These are phyloP conservation scores for Muntiacus muntjak DNA, from an alignment of 2,113 vertebrate genomes.

Conservation along the genomic window DNA sequence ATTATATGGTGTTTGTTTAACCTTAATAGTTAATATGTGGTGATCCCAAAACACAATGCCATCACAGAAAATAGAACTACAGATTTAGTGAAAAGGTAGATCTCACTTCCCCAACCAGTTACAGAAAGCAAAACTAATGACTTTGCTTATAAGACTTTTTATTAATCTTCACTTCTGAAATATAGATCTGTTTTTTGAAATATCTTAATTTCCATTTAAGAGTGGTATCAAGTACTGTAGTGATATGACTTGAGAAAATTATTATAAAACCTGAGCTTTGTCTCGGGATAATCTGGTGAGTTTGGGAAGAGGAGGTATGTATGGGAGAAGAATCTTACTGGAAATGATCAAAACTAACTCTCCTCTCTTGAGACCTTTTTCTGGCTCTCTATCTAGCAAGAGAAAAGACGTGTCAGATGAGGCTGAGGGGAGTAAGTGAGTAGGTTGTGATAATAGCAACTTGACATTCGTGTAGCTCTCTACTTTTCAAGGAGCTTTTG, in stretches of 20 bases:
- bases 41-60: background rate
- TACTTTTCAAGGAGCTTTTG: background rate
- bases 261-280: background rate
- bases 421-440: background rate
- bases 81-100: background rate
- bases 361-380: background rate
- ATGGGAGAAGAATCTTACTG: background rate
- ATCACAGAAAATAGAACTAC: background rate
- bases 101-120: background rate
- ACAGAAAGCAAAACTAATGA: background rate
- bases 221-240: background rate
- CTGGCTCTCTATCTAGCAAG: background rate
- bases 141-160: background rate
- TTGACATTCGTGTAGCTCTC: background rate
- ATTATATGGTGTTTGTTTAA: background rate
- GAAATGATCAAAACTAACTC: background rate
- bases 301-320: background rate
- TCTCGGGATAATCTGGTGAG: background rate
- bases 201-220: conserved; percentile 26
- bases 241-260: background rate
- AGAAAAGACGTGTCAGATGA: background rate
- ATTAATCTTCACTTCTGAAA: background rate
- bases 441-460: background rate
- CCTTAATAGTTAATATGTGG: background rate
- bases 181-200: background rate